Evolutionary conservation across 1,140 invertebrate species (phyloP), one percentile per base, ranked within the genome.

Genomic region (Penaeus indicus): DNA sequence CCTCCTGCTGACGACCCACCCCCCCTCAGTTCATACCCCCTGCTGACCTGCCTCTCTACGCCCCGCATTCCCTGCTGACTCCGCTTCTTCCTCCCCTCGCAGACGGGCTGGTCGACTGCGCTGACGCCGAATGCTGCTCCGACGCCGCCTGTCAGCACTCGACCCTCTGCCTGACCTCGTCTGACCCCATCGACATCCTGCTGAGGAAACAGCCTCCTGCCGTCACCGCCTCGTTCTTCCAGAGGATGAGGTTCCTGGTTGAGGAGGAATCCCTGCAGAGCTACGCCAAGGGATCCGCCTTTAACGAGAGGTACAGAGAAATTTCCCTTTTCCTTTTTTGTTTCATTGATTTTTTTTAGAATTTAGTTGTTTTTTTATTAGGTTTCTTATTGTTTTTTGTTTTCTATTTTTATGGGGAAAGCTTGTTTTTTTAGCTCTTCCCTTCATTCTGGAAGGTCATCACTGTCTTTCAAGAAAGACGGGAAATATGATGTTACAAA

Each of bases 251-350:
- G 92, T 99, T 99, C 93, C 94, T 99, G 67, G 98, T 99, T 90
- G 98, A 99, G 93, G 97, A 99, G 93, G 97, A 97, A 92, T 98
- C 98, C 93, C 95, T 99, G 25, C 98, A 99, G 93, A 98, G 97
- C 92, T 99, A 99, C 93, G 98, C 98, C 25, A 96, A 97, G 90
- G 95, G 96, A 91, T 97, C 97, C 92, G 97, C 97, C 11, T 99
- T 99, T 93, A 99, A 99, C 93, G 97, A 98, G 94, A 99, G 97
- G 98, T 99, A 95, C 94, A 95, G 47, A 62, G 22, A 25, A n/a
- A 0, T 16, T 16, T 83, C 27, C 47, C 25, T 11, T 27, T 38
- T 75, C 32, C 25, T 72, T 38, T 11, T 27, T 75, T 16, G 7
- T 38, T 75, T n/a, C 13, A 0, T 32, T 32, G 72, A 32, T 27